A percentile compares a stretch with the other conserved stretches of the same genome.
Conservation (phyloP, 1,140 invertebrate genomes). For the Atta texana region DNA sequence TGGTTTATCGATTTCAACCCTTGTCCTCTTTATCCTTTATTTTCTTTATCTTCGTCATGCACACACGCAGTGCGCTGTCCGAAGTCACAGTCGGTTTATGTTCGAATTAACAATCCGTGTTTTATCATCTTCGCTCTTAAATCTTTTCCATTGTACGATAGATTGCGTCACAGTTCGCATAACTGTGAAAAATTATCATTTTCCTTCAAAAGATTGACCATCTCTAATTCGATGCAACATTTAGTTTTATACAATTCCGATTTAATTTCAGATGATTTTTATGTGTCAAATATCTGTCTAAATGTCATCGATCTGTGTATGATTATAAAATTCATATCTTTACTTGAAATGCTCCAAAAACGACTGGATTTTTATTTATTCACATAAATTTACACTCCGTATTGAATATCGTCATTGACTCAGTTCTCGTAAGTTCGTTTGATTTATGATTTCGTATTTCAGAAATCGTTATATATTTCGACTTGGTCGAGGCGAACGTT, state of each 20-base stretch:
- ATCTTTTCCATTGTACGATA: conserved; percentile 17
- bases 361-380: conserved; percentile 29
- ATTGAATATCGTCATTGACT: conserved; percentile 12
- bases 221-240: background rate
- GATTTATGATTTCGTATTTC: conserved; percentile 52
- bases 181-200: conserved; percentile 7
- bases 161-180: conserved; percentile 12
- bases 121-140: conserved; percentile 37
- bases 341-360: background rate
- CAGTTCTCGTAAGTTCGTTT: background rate
- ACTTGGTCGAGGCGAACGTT: conserved; percentile 13
- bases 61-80: background rate
- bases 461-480: conserved; percentile 36
- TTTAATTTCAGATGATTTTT: background rate
- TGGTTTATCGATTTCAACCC: conserved; percentile 58
- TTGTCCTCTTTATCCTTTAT: conserved; percentile 63
- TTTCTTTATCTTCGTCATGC: conserved; percentile 56
- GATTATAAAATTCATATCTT: background rate
- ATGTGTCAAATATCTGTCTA: background rate
- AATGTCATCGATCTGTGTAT: background rate
- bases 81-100: conserved; percentile 45
- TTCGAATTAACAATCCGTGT: conserved; percentile 43
- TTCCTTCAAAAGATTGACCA: background rate
- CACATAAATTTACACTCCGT: background rate
- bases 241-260: background rate